A percentile compares a stretch with the other conserved stretches of the same genome.
phyloP scores from a whole-genome alignment of 2,113 vertebrate genomes.

The Asarcornis scutulata region DNA sequence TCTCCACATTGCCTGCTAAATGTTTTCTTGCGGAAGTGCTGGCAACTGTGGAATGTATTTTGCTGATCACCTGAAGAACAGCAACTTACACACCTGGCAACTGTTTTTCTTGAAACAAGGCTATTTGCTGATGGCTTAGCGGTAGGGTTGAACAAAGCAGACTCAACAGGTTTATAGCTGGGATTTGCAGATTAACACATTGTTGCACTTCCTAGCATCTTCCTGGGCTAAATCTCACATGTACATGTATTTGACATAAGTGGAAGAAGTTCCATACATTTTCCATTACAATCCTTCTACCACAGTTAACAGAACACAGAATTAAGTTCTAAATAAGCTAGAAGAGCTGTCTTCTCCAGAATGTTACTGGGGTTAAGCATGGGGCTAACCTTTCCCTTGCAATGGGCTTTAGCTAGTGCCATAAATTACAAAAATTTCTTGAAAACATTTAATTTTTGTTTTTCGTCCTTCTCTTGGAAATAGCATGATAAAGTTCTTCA shows the following conservation, averaged over 20 bases:
- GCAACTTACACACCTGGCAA: constrained; percentile 14
- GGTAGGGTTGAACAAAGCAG: background rate
- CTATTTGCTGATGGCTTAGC: background rate
- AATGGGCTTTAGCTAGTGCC: background rate
- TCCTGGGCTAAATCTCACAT: background rate
- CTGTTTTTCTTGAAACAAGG: background rate
- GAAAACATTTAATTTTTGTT: background rate
- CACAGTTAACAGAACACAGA: background rate
- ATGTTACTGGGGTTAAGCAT: background rate
- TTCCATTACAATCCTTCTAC: background rate
- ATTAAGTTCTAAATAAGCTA: background rate
- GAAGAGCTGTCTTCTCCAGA: background rate
- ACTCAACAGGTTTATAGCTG: background rate
- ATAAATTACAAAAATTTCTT: background rate
- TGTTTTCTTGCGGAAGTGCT: background rate
- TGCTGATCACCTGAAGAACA: background rate
- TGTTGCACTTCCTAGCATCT: background rate
- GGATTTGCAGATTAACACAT: constrained; percentile 38
- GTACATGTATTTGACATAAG: background rate
- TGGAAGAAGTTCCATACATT: background rate
- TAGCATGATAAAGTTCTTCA: background rate
- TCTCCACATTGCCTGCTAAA: background rate
- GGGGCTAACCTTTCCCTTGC: background rate
- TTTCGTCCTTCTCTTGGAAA: background rate
- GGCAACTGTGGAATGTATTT: background rate